Percentiles rank a stretch among this genome's conserved stretches.
Evolutionary conservation across 2,888 invertebrate genomes (phyloP).

Genomic region (Drosophila antonietae): DNA sequence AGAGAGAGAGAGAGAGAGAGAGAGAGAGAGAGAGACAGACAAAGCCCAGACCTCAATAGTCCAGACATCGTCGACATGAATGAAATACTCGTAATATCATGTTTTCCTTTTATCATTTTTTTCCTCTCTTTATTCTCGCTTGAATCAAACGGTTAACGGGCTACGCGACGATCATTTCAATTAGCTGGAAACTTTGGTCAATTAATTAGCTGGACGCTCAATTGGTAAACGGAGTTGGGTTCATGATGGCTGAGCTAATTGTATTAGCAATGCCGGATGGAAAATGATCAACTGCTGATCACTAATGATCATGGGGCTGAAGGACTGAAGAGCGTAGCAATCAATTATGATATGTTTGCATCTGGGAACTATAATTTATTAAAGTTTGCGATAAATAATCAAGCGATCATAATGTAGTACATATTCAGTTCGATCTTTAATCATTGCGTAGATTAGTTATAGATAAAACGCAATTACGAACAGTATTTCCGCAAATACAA

Average conservation of each 20-base stretch:
- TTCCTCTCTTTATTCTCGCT: slow-evolving; percentile 10
- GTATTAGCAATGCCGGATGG: slow-evolving; percentile 22
- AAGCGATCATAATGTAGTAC: not conserved
- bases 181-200: slow-evolving; percentile 51
- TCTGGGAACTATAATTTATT: not conserved
- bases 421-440: not conserved
- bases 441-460: not conserved
- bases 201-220: slow-evolving; percentile 48
- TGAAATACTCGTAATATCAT: slow-evolving; percentile 62
- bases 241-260: slow-evolving; percentile 11
- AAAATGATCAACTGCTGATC: not conserved
- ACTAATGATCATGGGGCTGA: slow-evolving; percentile 2
- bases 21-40: not conserved
- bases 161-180: slow-evolving; percentile 72
- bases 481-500: not conserved
- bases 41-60: slow-evolving; percentile 39
- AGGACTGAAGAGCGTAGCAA: not conserved
- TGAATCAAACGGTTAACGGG: slow-evolving; percentile 68
- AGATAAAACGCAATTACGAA: not conserved
- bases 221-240: slow-evolving; percentile 3
- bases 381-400: not conserved
- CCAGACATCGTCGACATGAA: slow-evolving; percentile 51
- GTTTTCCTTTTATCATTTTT: slow-evolving; percentile 14
- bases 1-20: not conserved
- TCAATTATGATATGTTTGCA: not conserved